Evolutionary conservation across 2,888 invertebrate genomes (phyloP), one percentile per base, ranked within the genome.

Genomic region (Erannis defoliaria): DNA sequence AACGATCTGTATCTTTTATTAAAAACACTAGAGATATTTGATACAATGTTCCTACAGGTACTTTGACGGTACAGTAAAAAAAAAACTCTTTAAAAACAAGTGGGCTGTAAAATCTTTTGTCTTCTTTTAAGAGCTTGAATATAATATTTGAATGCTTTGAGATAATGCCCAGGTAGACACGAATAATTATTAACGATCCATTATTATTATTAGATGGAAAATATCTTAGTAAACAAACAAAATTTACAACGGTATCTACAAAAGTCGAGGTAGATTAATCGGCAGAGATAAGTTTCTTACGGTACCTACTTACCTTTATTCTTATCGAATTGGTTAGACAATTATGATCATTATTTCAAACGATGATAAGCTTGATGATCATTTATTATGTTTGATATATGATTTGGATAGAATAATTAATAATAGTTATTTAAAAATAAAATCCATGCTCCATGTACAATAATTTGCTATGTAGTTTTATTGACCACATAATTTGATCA

Each of bases 381-480:
- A 61, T 61, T 55, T 60, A 43, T 46, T 40, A 51, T 26, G 35
- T 50, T 49, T 35, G 56, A 50, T 50, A 57, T 49, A 57, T 50
- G 16, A 35, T 43, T 40, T n/a, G 40, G 16, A 43, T n/a, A 19
- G 6, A 26, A 10, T n/a, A 42, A n/a, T n/a, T 21, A 42, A 42
- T 21, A 19, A 21, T 42, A 12, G n/a, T n/a, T n/a, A n/a, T n/a
- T n/a, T n/a, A n/a, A n/a, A n/a, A n/a, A n/a, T n/a, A n/a, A n/a
- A n/a, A n/a, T n/a, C n/a, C n/a, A n/a, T n/a, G n/a, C n/a, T n/a
- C n/a, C n/a, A n/a, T n/a, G n/a, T n/a, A n/a, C n/a, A n/a, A n/a
- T n/a, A n/a, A n/a, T n/a, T n/a, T n/a, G n/a, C n/a, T n/a, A n/a
- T n/a, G n/a, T n/a, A n/a, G n/a, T n/a, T n/a, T n/a, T n/a, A n/a